Base-by-base conservation (phyloP, 1,140 invertebrate species). In the Drosophila miranda region DNA sequence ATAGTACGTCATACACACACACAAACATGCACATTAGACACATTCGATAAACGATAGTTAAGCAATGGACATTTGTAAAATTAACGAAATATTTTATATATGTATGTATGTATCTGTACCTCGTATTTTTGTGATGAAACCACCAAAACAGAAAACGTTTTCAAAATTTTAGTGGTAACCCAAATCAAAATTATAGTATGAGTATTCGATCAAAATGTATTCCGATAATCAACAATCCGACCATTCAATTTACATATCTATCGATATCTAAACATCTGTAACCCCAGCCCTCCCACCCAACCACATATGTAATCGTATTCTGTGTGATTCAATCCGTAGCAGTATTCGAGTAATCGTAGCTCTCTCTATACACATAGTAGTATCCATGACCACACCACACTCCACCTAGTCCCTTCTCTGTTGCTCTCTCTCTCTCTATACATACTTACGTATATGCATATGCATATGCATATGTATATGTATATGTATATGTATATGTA, bases 261-360 rank as follows among this genome's bases (percentile, higher is more conserved):
- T 43, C 14, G 50, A 70, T 45, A 11, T 23, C 61, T 8, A 19
- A 26, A 74, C 78, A 82, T 83, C 45, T 41, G 71, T 84, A 79
- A 75, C 62, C 30, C 61, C 55, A 5, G 6, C 23, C 28, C 28
- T 1, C 26, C 26, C 26, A 6, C 28, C 6, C 23, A 19, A 19
- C 28, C 28, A 28, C 61, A 71, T 61, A 52, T 84, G 38, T 86
- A 67, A 48, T 61, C 61, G 69, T 86, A 78, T 81, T 84, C 59
- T 75, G 74, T 86, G 81, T 86, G 74, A 86, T 86, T 86, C 82
- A 82, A 81, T 46, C 51, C 68, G 23, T 84, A 84, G 77, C 4
- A 49, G 52, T 60, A 53, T 13, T 43, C 54, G 67, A 63, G 50
- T 64, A 71, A 62, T 50, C 61, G 79, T 84, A 83, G 81, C 66